These are phyloP conservation scores for Albula glossodonta DNA, from an alignment of 2,113 vertebrate species.

Conservation along the genomic window DNA sequence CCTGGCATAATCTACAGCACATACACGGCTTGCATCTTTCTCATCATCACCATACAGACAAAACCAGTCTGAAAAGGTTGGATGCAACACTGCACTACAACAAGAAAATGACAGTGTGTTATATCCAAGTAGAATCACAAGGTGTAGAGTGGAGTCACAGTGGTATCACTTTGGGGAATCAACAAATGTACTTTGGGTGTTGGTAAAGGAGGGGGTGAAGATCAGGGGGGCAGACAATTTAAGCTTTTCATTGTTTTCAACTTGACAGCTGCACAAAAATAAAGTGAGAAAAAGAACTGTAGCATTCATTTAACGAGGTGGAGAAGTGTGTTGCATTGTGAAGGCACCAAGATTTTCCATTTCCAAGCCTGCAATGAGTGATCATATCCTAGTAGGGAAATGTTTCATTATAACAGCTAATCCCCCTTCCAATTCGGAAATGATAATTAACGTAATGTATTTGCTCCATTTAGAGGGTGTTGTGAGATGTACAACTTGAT, in stretches of 20 bases:
- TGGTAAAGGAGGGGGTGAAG: conserved; percentile 30
- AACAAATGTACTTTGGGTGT: conserved; percentile 7
- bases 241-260: conserved; percentile 57
- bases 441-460: background rate
- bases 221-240: conserved; percentile 49
- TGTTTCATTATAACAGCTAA: background rate
- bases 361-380: background rate
- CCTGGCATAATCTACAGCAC: background rate
- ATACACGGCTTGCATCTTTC: conserved; percentile 11
- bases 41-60: background rate
- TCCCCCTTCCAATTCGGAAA: background rate
- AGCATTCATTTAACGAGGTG: conserved; percentile 69
- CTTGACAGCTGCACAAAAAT: conserved; percentile 57
- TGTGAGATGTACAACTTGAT: background rate
- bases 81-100: background rate
- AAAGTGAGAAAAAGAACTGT: conserved; percentile 64
- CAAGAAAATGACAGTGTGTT: conserved; percentile 5
- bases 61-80: background rate
- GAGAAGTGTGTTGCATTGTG: conserved; percentile 53
- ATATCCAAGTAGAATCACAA: conserved; percentile 1
- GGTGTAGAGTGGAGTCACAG: background rate
- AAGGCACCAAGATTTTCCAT: conserved; percentile 30
- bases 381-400: background rate
- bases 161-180: background rate
- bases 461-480: background rate